Base-by-base conservation (phyloP, 2,888 invertebrate genomes). In the Spodoptera exigua region DNA sequence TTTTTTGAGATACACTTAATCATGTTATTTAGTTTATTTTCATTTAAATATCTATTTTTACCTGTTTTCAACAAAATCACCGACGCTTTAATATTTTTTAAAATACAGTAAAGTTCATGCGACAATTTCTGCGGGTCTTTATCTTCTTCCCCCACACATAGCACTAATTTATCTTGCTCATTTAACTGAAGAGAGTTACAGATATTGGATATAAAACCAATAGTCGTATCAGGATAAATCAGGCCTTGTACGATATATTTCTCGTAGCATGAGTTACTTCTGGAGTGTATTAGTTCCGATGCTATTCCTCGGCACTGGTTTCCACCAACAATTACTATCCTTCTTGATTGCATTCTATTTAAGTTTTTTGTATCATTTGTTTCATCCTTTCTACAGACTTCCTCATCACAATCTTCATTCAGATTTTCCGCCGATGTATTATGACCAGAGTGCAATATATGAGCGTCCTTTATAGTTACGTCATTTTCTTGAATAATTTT, bases 81-180 rank as follows among this genome's bases (percentile, higher is more conserved):
- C 7, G 46, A 46, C 16, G 34, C 34, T 2, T 45, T 45, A 13
- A 16, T 45, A 7, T 45, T 18, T 32, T 45, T 45, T 3, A 45
- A 14, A 12, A 45, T 32, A 11, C 14, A 32, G 16, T 45, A 45
- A 11, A 45, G 13, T 18, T 45, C 46, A 34, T 35, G 17, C n/a
- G 46, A 16, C 10, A 46, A 12, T 34, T 34, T 45, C 17, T 3
- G 46, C 17, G 35, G 17, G 11, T 46, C 45, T 11, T 13, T 11
- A 11, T 46, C 45, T 46, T 46, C 45, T 46, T 46, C 45, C n/a
- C 45, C 34, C n/a, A 17, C 32, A 32, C 32, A 44, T 12, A 44
- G 10, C 27, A 44, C 44, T n/a, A 45, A 13, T 12, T 46, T 46
- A 35, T 46, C 35, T 16, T 46, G n/a, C 10, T 35, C 5, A 27